Conservation (phyloP, 2,888 invertebrate species). For the Caenorhabditis panamensis region DNA sequence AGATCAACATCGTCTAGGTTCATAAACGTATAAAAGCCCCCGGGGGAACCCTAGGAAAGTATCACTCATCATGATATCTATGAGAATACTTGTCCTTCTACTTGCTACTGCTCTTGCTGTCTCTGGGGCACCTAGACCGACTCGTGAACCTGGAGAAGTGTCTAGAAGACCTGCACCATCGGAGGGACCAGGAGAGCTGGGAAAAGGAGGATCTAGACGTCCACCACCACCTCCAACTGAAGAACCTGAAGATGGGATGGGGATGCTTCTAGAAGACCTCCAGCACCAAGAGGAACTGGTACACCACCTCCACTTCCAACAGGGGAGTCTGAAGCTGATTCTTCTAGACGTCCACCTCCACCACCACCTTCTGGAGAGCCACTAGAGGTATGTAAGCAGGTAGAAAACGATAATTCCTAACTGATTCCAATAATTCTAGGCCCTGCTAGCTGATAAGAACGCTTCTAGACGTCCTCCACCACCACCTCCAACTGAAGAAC, state of each 20-base stretch:
- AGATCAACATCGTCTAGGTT: too few species aligned
- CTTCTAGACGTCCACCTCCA: too few species aligned
- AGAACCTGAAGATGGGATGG: constrained; percentile 7
- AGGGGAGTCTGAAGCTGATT: constrained; percentile 2
- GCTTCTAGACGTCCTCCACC: background rate
- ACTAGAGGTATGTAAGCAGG: background rate
- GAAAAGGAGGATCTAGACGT: background rate
- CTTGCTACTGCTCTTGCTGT: too few species aligned
- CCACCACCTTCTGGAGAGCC: too few species aligned
- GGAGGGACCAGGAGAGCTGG: background rate
- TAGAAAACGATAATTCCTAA: too few species aligned
- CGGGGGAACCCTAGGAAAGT: too few species aligned
- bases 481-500: constrained; percentile 25
- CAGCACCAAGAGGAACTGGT: constrained; percentile 19
- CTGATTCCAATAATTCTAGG: too few species aligned
- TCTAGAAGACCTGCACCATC: background rate
- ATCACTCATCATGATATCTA: too few species aligned
- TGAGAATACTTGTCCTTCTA: too few species aligned
- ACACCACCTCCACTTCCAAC: constrained; percentile 27
- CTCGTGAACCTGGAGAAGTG: background rate
- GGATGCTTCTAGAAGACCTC: background rate
- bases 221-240: constrained; percentile 28
- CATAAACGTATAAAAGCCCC: too few species aligned
- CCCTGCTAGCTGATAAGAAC: too few species aligned
- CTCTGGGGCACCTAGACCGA: too few species aligned